Evolutionary conservation across 2,888 invertebrate species (phyloP), one percentile per base, ranked within the genome.

Genomic region (Caenorhabditis parvicauda): DNA sequence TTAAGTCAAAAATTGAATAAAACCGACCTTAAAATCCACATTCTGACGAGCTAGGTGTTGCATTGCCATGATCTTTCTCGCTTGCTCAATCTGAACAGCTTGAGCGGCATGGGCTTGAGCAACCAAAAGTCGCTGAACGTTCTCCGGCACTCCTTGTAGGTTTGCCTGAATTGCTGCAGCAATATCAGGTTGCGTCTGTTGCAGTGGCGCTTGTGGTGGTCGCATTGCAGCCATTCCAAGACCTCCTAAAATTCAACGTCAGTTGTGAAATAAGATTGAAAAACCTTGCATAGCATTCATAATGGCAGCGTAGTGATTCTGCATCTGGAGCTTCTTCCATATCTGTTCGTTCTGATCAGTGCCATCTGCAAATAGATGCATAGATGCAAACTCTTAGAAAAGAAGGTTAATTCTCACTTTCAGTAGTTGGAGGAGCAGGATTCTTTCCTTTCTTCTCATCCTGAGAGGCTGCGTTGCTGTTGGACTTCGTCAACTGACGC

Each of bases 281-380:
- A 17, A n/a, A 53, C 61, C 54, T 39, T 67, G 68, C 70, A 73
- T 69, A 4, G 70, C 70, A 24, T 51, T 64, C 52, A 69, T 51
- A 51, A 73, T 64, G 28, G 55, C 57, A 1, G 56, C 50, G 52
- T 73, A 73, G 46, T 70, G 67, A 28, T 70, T 64, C 37, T 73
- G 71, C 67, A 67, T 65, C 1, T 65, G 61, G 24, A 61, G 22
- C 27, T 65, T 64, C 42, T 63, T 63, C 38, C 47, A n/a, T n/a
- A n/a, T n/a, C n/a, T n/a, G 37, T 24, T 37, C 7, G 6, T 52
- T 47, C 4, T 35, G 4, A 3, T 50, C 41, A 3, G 35, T 17
- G 12, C 37, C 14, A 17, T 35, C 48, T 35, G 48, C 3, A 19
- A 19, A 9, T 7, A 47, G 9, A 6, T 7, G 9, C 17, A n/a